Conservation (phyloP, 2,797 vertebrate genomes). For the Myioborus miniatus region DNA sequence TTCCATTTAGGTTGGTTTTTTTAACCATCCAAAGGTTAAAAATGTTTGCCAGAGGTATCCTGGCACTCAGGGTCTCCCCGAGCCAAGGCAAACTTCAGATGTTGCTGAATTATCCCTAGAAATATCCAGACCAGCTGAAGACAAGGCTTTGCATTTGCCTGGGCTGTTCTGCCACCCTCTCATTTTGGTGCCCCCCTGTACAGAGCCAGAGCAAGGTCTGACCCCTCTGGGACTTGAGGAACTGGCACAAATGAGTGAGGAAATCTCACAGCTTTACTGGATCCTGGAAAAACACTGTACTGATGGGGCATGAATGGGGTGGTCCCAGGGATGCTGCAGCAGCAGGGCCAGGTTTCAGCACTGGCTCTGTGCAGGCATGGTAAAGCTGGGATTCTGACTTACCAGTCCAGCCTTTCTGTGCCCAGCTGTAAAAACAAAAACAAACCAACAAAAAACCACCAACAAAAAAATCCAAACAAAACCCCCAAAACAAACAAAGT, state of each 20-base stretch:
- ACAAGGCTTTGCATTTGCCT: not conserved
- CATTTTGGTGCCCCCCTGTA: rapidly evolving
- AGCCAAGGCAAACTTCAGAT: not conserved
- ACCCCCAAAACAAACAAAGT: rapidly evolving
- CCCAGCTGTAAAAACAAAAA: not conserved
- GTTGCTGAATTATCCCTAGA: not conserved
- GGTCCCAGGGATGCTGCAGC: not conserved
- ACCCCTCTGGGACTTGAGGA: not conserved
- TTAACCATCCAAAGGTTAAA: not conserved
- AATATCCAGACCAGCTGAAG: not conserved
- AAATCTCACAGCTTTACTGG: not conserved
- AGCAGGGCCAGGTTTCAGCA: not conserved
- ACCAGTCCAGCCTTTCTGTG: not conserved
- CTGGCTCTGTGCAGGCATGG: rapidly evolving
- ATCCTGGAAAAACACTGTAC: not conserved
- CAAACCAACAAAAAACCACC: not conserved
- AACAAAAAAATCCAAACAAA: too few species aligned
- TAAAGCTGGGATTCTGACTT: not conserved
- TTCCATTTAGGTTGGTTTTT: too few species aligned
- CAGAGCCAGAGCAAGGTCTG: not conserved
- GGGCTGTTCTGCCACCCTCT: not conserved
- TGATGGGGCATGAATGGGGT: rapidly evolving
- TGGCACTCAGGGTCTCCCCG: not conserved
- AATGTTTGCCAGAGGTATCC: not conserved
- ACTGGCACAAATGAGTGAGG: rapidly evolving